phyloP scores from a whole-genome alignment of 2,113 vertebrate species.

The Halichoerus grypus region DNA sequence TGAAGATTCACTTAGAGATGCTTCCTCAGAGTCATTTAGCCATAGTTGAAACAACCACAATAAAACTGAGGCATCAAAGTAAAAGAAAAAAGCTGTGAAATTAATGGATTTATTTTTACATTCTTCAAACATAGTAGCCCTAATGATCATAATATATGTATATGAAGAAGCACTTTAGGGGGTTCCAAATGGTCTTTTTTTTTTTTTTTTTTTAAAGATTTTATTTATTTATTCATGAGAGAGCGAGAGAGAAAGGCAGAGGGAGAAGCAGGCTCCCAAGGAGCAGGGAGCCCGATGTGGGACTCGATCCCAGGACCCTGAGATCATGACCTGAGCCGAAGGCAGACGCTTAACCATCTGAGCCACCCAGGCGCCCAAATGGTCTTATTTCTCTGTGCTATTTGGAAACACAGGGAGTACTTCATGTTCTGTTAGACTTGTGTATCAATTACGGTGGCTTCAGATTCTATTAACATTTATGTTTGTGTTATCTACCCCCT shows the following conservation, averaged over 20 bases:
- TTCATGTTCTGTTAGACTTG: neutral
- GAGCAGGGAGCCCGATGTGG: too few species aligned
- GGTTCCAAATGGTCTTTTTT: neutral
- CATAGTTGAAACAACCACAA: neutral
- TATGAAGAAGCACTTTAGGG: neutral
- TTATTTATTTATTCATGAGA: too few species aligned
- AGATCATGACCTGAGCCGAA: too few species aligned
- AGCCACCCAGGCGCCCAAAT: neutral
- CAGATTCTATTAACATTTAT: neutral
- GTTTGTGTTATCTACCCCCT: neutral
- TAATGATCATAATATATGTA: neutral
- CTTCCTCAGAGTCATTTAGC: neutral
- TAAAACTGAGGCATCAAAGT: neutral
- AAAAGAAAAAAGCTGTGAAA: neutral
- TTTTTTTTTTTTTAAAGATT: too few species aligned
- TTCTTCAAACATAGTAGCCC: neutral
- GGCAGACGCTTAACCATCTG: too few species aligned
- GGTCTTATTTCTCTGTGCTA: neutral
- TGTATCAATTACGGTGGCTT: neutral
- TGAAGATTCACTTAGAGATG: neutral
- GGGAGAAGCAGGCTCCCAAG: too few species aligned
- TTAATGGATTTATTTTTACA: conserved; percentile 21
- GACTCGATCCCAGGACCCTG: too few species aligned
- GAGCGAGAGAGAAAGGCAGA: too few species aligned
- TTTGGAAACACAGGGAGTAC: neutral